Evolutionary conservation across 2,888 invertebrate genomes (phyloP), one percentile per base, ranked within the genome.

Genomic region (Yponomeuta plumbellus): DNA sequence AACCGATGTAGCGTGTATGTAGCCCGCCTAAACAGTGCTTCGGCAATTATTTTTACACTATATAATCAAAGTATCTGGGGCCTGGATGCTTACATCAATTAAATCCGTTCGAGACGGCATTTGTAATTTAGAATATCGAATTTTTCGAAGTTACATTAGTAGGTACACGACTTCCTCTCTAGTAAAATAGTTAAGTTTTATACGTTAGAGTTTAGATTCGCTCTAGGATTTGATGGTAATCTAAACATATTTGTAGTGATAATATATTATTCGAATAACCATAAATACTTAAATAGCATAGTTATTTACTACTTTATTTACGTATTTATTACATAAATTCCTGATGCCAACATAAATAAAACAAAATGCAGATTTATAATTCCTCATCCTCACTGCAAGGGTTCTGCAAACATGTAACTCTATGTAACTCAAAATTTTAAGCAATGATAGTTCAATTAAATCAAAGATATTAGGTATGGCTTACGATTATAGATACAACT

Each of bases 181-280:
- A 17, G 44, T 52, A 52, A 52, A 52, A 52, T 52, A 52, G 44
- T 13, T 61, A 61, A 26, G 62, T 62, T 62, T 62, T 62, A 23
- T 62, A 62, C 62, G 17, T 23, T 62, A 62, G 62, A 13, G 39
- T 34, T 62, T 62, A 62, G 39, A 62, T 39, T 62, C 20, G 62
- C 20, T 62, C 39, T 62, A 62, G 62, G 40, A 62, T 40, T 62
- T 62, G 62, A 62, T 39, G 62, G 26, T 34, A 34, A 62, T 20
- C 23, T 59, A 10, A 59, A 22, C 23, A 5, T 22, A 22, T 2
- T 23, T 21, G 59, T 59, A 59, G 59, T 23, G 22, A 59, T 59
- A 34, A 34, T 22, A 13, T 13, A 59, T 59, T 23, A 59, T 23
- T 23, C 59, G 23, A 22, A 22, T 59, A 59, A 21, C 59, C 23